These are phyloP conservation scores for Laticauda colubrina DNA, from an alignment of 2,113 vertebrate genomes.

Conservation along the genomic window DNA sequence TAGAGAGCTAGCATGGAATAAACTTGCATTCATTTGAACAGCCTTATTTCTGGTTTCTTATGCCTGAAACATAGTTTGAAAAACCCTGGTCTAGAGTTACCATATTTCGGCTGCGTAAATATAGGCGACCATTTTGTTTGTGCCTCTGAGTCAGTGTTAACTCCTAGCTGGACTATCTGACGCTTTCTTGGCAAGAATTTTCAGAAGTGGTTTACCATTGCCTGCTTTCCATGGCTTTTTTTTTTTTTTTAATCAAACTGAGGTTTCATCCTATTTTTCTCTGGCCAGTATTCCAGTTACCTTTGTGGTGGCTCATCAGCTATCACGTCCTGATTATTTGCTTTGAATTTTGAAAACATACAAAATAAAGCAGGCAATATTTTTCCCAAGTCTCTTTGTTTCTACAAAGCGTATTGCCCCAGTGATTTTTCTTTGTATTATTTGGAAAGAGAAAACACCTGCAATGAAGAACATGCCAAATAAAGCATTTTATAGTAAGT, in stretches of 20 bases:
- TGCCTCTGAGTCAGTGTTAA: background rate
- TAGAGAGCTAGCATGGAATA: background rate
- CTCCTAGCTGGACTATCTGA: background rate
- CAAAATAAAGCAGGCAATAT: background rate
- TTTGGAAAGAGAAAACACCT: background rate
- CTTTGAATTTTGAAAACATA: background rate
- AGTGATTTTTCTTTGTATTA: background rate
- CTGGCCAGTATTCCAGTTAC: background rate
- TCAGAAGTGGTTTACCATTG: background rate
- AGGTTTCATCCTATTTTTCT: background rate
- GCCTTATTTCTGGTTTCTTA: background rate
- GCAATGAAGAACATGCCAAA: background rate
- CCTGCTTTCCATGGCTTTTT: background rate
- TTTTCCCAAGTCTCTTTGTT: background rate
- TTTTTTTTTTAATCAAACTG: background rate
- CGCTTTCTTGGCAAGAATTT: background rate
- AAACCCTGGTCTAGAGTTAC: background rate
- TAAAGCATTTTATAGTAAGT: background rate
- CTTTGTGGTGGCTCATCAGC: background rate
- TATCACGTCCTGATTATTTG: background rate
- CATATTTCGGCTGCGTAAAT: background rate
- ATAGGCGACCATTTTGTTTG: background rate
- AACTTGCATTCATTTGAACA: background rate
- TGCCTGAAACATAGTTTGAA: background rate
- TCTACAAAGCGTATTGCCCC: background rate